These are phyloP conservation scores for Xiphophorus hellerii DNA, from an alignment of 2,113 vertebrate species.

Conservation along the genomic window DNA sequence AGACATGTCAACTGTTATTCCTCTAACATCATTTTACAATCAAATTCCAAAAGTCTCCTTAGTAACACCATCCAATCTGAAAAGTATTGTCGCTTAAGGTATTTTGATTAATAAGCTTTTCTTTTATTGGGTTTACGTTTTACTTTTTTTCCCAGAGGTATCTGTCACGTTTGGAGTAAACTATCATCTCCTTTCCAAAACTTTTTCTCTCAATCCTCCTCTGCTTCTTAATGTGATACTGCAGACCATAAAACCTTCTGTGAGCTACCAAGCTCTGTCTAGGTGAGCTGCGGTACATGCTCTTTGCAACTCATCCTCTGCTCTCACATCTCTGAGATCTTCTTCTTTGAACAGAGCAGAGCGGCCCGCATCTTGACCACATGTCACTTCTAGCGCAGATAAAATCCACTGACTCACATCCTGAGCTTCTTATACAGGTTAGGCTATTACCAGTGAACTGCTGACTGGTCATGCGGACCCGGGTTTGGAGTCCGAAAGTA, in stretches of 20 bases:
- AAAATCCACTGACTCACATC: constrained; percentile 39
- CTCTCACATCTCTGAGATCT: constrained; percentile 29
- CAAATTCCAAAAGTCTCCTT: background rate
- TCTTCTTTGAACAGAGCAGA: constrained; percentile 59
- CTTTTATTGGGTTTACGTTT: too few relatives aligned
- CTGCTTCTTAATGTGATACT: background rate
- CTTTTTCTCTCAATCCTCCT: background rate
- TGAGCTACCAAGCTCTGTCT: background rate
- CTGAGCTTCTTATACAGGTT: constrained; percentile 22
- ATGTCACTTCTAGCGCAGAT: constrained; percentile 11
- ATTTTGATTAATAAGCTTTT: too few relatives aligned
- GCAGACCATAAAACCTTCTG: background rate
- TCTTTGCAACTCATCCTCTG: background rate
- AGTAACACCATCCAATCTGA: background rate
- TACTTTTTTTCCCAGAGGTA: too few relatives aligned
- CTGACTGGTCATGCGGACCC: constrained; percentile 23
- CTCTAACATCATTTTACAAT: too few relatives aligned
- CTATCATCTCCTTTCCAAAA: background rate
- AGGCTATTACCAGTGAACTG: constrained; percentile 21
- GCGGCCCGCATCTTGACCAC: constrained; percentile 9
- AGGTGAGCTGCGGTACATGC: constrained; percentile 52
- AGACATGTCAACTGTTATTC: background rate
- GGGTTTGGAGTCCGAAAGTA: constrained; percentile 3
- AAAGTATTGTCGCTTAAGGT: too few relatives aligned
- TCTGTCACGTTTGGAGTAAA: background rate